Conservation (phyloP, 2,113 vertebrate genomes). For the Megalops atlanticus region DNA sequence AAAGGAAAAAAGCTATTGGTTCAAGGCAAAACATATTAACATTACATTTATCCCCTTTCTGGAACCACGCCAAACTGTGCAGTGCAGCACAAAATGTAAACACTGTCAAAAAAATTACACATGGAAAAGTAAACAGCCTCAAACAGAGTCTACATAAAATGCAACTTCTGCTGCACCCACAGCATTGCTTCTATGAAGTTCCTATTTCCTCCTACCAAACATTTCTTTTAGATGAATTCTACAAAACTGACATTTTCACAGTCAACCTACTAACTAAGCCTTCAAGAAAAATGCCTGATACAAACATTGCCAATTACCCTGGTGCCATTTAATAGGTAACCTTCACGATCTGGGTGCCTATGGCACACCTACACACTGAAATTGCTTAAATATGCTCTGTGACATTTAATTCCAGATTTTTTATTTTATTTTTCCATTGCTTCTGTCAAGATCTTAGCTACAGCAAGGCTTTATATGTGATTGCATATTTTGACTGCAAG, state of each 20-base stretch:
- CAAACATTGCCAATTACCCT: constrained; percentile 34
- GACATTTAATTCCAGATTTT: background rate
- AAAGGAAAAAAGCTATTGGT: background rate
- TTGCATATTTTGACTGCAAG: too few species aligned
- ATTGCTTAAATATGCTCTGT: background rate
- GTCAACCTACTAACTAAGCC: constrained; percentile 41
- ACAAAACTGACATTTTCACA: constrained; percentile 56
- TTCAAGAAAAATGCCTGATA: constrained; percentile 40
- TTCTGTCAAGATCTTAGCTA: background rate
- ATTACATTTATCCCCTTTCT: background rate
- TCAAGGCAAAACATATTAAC: too few species aligned
- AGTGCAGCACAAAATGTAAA: background rate
- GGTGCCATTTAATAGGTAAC: too few species aligned
- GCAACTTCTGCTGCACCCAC: background rate
- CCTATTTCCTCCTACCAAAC: background rate
- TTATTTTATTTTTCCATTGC: background rate
- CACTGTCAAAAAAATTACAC: background rate
- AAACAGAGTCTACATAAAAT: background rate
- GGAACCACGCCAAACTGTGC: background rate
- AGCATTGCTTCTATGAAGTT: background rate
- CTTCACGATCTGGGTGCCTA: background rate
- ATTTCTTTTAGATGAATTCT: background rate
- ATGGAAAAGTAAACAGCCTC: background rate
- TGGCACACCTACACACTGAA: too few species aligned
- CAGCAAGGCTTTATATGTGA: background rate